These are phyloP conservation scores for Polymixis flavicincta DNA, from an alignment of 2,888 invertebrate species.

Conservation along the genomic window DNA sequence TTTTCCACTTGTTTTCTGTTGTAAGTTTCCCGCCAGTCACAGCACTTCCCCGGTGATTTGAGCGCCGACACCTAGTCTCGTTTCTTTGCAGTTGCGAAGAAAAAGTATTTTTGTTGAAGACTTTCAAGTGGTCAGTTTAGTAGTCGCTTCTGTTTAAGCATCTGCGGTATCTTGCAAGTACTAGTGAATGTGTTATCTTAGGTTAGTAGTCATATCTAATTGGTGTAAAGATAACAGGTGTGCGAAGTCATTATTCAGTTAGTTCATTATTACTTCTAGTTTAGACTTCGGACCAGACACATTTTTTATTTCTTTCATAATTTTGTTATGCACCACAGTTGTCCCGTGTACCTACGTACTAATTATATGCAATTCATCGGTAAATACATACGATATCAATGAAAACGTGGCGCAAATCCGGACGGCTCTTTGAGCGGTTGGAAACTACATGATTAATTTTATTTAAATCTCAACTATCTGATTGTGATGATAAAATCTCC, in stretches of 20 bases:
- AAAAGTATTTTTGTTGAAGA: slow-evolving; percentile 37
- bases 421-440: not conserved
- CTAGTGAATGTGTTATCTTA: not conserved
- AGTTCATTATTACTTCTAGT: slow-evolving; percentile 3
- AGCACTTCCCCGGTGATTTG: slow-evolving; percentile 52
- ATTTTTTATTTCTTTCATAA: not conserved
- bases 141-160: not conserved
- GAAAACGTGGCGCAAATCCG: slow-evolving; percentile 5
- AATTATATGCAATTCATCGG: not conserved
- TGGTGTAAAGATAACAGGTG: slow-evolving; percentile 20
- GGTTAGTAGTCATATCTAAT: slow-evolving; percentile 3
- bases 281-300: not conserved
- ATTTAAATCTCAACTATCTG: slow-evolving; percentile 5
- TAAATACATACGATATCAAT: not conserved
- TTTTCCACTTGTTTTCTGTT: slow-evolving; percentile 70
- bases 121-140: slow-evolving; percentile 46
- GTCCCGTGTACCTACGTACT: not conserved
- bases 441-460: slow-evolving; percentile 9
- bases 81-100: slow-evolving; percentile 39
- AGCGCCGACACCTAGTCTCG: slow-evolving; percentile 36
- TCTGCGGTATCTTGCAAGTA: slow-evolving; percentile 6
- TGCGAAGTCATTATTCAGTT: slow-evolving; percentile 12
- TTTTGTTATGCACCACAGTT: not conserved
- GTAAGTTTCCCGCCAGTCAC: slow-evolving; percentile 49
- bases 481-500: slow-evolving; percentile 32